These are phyloP conservation scores for Sebastes cheni DNA, from an alignment of 2,797 vertebrate genomes.

Conservation along the genomic window DNA sequence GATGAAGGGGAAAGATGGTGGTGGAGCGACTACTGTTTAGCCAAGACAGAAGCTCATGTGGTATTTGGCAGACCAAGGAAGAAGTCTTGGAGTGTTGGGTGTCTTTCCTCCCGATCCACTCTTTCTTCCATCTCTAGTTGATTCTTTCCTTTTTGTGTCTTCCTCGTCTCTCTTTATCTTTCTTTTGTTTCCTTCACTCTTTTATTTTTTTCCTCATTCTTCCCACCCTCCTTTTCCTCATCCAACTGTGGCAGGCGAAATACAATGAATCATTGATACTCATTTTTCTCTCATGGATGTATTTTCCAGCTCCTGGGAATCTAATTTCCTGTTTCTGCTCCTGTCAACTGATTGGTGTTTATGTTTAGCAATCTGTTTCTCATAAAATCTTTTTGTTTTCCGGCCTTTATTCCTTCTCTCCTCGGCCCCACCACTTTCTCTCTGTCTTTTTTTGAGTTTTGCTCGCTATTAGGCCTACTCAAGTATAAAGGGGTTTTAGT, in stretches of 20 bases:
- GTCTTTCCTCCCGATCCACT: slow-evolving; percentile 21
- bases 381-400: slow-evolving; percentile 70
- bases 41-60: slow-evolving; percentile 31
- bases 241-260: slow-evolving; percentile 57
- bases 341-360: slow-evolving; percentile 84
- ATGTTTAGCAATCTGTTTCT: slow-evolving; percentile 83
- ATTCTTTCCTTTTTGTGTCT: not conserved
- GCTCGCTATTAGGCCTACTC: slow-evolving; percentile 30
- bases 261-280: slow-evolving; percentile 77
- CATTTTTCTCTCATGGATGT: slow-evolving; percentile 71
- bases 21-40: not conserved
- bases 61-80: slow-evolving; percentile 15
- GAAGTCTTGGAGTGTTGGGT: slow-evolving; percentile 33
- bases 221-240: slow-evolving; percentile 7
- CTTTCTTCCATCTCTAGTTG: not conserved
- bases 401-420: slow-evolving; percentile 52
- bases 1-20: slow-evolving; percentile 6
- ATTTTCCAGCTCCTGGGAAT: slow-evolving; percentile 79
- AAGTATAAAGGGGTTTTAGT: slow-evolving; percentile 59
- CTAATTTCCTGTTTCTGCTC: slow-evolving; percentile 81
- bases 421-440: slow-evolving; percentile 4
- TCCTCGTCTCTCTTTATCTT: not conserved
- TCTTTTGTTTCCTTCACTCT: slow-evolving; percentile 2
- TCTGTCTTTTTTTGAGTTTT: slow-evolving; percentile 25
- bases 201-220: not conserved